A percentile compares a stretch with the other conserved stretches of the same genome.
These are phyloP conservation scores for Caenorhabditis latens DNA, from an alignment of 1,140 invertebrate species.

Conservation along the genomic window DNA sequence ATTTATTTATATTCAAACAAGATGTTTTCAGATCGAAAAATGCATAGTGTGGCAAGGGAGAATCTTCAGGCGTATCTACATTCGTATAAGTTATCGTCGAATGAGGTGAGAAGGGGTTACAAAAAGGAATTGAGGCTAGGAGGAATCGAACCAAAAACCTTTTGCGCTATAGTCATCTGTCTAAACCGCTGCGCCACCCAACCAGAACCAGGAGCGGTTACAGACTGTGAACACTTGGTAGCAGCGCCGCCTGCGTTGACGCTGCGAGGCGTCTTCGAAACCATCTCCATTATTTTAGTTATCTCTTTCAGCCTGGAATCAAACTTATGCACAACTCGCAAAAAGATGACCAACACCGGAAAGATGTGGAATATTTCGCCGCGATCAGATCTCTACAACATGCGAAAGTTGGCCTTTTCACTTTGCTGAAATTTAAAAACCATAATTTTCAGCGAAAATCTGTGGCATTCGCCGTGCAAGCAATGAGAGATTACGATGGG, in stretches of 20 bases:
- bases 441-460: slow-evolving; percentile 39
- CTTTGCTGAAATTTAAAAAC: not conserved
- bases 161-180: too few species aligned
- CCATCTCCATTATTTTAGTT: not conserved
- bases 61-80: slow-evolving; percentile 60
- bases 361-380: slow-evolving; percentile 12
- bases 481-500: slow-evolving; percentile 67
- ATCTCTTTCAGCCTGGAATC: slow-evolving; percentile 27
- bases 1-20: not conserved
- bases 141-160: too few species aligned
- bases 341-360: slow-evolving; percentile 27
- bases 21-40: slow-evolving; percentile 32
- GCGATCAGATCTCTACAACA: slow-evolving; percentile 9
- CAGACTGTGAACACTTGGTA: too few species aligned
- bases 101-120: not conserved
- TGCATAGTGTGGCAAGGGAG: slow-evolving; percentile 60
- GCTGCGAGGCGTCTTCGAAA: too few species aligned
- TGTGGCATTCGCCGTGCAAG: slow-evolving; percentile 66
- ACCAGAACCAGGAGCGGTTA: too few species aligned
- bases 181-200: too few species aligned
- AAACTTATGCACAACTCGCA: slow-evolving; percentile 41
- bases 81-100: slow-evolving; percentile 55
- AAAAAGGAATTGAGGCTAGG: not conserved
- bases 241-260: too few species aligned
- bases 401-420: not conserved